These are phyloP conservation scores for Haliclystus octoradiatus DNA, from an alignment of 30 jellyfish, hydroid and myxozoan species.

Conservation along the genomic window DNA sequence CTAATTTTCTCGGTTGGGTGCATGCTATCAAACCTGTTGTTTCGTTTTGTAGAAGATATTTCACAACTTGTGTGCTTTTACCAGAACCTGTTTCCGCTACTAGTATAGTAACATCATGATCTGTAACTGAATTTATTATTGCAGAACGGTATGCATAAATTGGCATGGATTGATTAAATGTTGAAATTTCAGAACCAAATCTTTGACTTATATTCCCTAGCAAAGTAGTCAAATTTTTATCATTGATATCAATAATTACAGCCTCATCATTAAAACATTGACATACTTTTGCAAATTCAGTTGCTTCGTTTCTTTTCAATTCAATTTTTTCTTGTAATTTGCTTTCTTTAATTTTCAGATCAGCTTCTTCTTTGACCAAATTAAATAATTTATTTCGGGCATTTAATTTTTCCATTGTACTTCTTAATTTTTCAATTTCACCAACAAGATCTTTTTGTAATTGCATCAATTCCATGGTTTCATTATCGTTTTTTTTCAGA, in stretches of 20 bases:
- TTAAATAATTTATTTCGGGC: no score
- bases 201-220: neutral
- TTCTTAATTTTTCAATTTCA: no score
- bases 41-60: constrained; percentile 35
- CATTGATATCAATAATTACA: neutral
- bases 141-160: constrained; percentile 34
- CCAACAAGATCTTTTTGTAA: no score
- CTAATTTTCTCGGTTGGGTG: constrained; percentile 76
- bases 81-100: constrained; percentile 89
- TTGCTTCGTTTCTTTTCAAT: neutral
- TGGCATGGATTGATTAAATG: constrained; percentile 33
- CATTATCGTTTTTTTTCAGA: no score
- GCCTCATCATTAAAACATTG: neutral
- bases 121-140: constrained; percentile 15
- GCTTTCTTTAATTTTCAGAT: no score
- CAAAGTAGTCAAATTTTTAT: no score
- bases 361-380: no score
- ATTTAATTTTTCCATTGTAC: no score
- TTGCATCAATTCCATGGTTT: no score
- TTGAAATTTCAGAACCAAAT: neutral
- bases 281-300: neutral
- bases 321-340: neutral
- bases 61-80: constrained; percentile 68
- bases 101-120: constrained; percentile 36
- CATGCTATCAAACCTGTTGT: constrained; percentile 13